phyloP scores from a whole-genome alignment of 2,888 invertebrate genomes.

The Zygogramma bicolorata region DNA sequence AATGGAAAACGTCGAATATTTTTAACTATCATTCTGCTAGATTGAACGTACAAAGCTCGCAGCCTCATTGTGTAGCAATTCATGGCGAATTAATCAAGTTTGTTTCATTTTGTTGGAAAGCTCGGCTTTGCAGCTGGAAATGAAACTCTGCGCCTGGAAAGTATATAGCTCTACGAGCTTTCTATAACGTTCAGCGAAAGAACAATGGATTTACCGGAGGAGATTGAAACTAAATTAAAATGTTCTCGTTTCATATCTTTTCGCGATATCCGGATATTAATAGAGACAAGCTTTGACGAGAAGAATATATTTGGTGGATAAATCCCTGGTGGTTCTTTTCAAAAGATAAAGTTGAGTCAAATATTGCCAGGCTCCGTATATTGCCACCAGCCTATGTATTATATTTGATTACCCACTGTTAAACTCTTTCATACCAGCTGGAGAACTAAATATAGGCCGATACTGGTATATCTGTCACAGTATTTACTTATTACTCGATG shows the following conservation, averaged over 20 bases:
- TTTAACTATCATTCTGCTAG: constrained; percentile 12
- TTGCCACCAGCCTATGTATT: too few relatives aligned
- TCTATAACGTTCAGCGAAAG: too few relatives aligned
- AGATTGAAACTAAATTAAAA: constrained; percentile 1
- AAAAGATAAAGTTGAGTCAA: too few relatives aligned
- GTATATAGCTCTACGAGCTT: not conserved
- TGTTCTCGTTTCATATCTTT: not conserved
- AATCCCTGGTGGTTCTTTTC: too few relatives aligned
- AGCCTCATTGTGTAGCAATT: constrained; percentile 12
- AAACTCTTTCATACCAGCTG: too few relatives aligned
- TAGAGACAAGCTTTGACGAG: not conserved
- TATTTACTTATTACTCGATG: too few relatives aligned
- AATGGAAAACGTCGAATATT: constrained; percentile 9
- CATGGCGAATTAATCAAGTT: constrained; percentile 7
- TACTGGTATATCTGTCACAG: too few relatives aligned
- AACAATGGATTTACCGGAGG: not conserved
- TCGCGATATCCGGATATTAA: not conserved
- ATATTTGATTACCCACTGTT: too few relatives aligned
- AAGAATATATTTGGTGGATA: too few relatives aligned
- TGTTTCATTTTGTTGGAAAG: constrained; percentile 7
- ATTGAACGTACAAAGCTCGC: constrained; percentile 15
- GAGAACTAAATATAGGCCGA: too few relatives aligned
- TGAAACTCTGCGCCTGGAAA: not conserved
- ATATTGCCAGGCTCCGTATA: too few relatives aligned
- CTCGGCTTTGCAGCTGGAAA: not conserved